Base-by-base conservation (phyloP, 2,797 vertebrate genomes). In the Sparus aurata region DNA sequence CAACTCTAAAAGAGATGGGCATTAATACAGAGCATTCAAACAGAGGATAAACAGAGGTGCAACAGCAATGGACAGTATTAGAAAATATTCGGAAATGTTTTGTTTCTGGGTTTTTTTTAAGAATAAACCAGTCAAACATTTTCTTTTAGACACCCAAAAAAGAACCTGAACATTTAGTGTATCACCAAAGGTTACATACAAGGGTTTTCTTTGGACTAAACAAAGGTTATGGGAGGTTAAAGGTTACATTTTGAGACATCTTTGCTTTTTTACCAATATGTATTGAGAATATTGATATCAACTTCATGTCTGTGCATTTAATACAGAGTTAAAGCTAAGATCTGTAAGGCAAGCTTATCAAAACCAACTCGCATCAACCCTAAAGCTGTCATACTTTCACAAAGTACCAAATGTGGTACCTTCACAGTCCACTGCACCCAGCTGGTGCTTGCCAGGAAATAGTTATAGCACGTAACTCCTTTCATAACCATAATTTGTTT, bases 391-490 rank as follows among this genome's bases (percentile, higher is more conserved):
- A 27, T 11, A 61, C 61, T 54, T 53, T 12, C 12, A 43, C 60
- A 22, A 41, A 38, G 11, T 23, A 23, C 12, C 3, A 30, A 18
- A 30, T 45, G 2, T 41, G 13, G 10, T 49, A 2, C 2, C 5
- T 27, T 66, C 12, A 27, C 25, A 59, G 61, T 59, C 34, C 5
- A 54, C 15, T 23, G 46, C 60, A 65, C n/a, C 18, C 58, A 67
- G 63, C 41, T 68, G 63, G 3, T 16, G 15, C 30, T 54, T 49
- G 12, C 9, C 34, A 60, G 69, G 54, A 77, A 41, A n/a, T 41
- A 16, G 3, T 43, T 25, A 34, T 1, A 47, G 23, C 23, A 22
- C 27, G 0, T 20, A 34, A n/a, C 8, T 55, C 9, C 3, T 1
- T 22, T 6, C 43, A 3, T 34, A 7, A 47, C 62, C 27, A 50